Percentiles rank a stretch among this genome's conserved stretches.
Conservation (phyloP, 2,113 vertebrate species). For the Copsychus sechellarum region DNA sequence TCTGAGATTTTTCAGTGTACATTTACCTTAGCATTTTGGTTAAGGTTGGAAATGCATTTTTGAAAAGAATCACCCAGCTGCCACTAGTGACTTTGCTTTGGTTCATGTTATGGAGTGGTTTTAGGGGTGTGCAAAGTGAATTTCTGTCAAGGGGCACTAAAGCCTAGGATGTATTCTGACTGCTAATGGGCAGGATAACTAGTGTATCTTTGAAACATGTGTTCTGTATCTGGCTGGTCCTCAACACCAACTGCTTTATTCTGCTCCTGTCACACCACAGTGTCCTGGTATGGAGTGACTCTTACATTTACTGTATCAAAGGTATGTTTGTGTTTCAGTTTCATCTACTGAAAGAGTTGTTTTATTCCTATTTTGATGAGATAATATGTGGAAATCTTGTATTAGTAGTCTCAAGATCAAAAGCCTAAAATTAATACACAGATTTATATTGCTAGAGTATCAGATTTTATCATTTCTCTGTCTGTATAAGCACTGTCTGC, state of each 20-base stretch:
- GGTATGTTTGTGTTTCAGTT: neutral
- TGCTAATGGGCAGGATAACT: neutral
- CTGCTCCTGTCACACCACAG: neutral
- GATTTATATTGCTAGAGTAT: neutral
- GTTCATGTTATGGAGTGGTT: neutral
- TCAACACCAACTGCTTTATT: neutral
- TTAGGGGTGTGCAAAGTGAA: neutral
- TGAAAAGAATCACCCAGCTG: neutral
- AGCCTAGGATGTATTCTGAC: neutral
- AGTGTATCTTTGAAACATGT: accelerated
- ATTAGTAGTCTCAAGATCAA: neutral
- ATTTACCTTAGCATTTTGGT: neutral
- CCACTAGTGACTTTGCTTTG: neutral
- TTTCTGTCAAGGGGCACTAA: neutral
- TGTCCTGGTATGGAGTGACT: neutral
- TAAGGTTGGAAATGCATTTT: neutral
- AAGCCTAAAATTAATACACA: neutral
- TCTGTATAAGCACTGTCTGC: neutral
- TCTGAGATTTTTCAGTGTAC: neutral
- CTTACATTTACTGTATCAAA: neutral
- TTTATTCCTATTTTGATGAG: neutral
- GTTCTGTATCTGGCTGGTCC: neutral
- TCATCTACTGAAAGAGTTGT: neutral
- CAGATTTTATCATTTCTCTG: neutral
- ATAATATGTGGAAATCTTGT: neutral